A percentile compares a stretch with the other conserved stretches of the same genome.
Evolutionary conservation across 2,797 vertebrate species (phyloP).

Genomic region (Poecile montanus): DNA sequence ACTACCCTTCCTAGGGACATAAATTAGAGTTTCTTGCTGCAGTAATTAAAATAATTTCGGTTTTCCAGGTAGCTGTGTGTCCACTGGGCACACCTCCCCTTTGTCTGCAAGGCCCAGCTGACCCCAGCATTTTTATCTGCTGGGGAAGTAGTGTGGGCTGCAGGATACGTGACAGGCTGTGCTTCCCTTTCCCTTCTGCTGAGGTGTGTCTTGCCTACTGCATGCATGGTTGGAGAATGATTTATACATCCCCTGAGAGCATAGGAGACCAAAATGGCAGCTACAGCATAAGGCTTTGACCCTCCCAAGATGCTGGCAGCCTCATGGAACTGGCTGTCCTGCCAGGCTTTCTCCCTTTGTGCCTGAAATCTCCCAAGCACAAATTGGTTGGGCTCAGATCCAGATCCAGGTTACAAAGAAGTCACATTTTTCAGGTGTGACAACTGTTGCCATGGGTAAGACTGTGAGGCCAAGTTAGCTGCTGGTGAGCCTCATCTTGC

Average conservation of each 20-base stretch:
- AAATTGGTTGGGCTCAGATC: not conserved
- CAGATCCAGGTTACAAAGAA: not conserved
- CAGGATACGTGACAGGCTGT: not conserved
- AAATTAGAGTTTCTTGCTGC: not conserved
- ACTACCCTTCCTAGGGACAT: not conserved
- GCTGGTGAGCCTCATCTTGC: not conserved
- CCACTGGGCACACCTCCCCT: not conserved
- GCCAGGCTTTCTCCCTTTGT: not conserved
- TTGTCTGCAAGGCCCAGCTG: not conserved
- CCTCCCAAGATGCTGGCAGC: not conserved
- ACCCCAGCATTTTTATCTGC: not conserved
- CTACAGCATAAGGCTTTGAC: not conserved
- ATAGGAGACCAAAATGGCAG: not conserved
- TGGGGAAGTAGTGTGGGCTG: not conserved
- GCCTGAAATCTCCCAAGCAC: not conserved
- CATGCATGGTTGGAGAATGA: not conserved
- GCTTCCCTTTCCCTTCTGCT: not conserved
- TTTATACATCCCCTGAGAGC: not conserved
- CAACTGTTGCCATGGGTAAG: not conserved
- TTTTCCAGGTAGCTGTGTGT: not conserved
- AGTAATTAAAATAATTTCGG: not conserved
- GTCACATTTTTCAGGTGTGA: not conserved
- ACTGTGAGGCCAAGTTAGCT: not conserved
- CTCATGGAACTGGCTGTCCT: not conserved
- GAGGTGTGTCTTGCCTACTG: not conserved